These are phyloP conservation scores for Aphrophora alni DNA, from an alignment of 2,888 invertebrate species.

Conservation along the genomic window DNA sequence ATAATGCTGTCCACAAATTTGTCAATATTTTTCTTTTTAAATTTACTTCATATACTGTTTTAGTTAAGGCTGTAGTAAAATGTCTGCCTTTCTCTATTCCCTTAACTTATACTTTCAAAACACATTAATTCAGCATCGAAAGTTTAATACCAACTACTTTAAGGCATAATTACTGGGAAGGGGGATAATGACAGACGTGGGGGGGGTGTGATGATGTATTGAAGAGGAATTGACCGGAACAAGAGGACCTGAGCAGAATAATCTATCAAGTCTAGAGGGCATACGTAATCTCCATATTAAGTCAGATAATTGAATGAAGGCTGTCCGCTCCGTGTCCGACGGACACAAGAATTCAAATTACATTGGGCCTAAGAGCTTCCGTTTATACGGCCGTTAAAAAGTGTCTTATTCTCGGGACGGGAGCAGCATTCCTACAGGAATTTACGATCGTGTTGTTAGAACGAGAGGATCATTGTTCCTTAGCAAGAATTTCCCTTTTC, in stretches of 20 bases:
- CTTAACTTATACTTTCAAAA: too few species aligned
- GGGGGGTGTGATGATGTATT: too few species aligned
- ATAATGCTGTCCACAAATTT: too few species aligned
- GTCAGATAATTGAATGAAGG: not conserved
- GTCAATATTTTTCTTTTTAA: too few species aligned
- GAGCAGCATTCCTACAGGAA: not conserved
- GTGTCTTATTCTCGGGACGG: not conserved
- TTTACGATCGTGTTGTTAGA: not conserved
- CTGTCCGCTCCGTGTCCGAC: too few species aligned
- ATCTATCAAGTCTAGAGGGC: not conserved
- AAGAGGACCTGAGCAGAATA: not conserved
- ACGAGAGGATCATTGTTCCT: not conserved
- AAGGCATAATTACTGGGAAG: not conserved
- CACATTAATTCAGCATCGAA: too few species aligned
- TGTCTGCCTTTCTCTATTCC: too few species aligned
- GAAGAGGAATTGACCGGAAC: too few species aligned
- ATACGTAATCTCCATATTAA: not conserved
- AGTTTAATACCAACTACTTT: not conserved
- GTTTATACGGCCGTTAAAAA: not conserved
- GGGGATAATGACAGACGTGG: not conserved
- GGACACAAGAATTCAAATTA: constrained; percentile 6
- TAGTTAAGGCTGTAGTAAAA: too few species aligned
- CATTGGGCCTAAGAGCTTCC: not conserved
- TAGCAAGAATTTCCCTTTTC: not conserved
- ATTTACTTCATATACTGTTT: too few species aligned